Percentiles rank a stretch among this genome's conserved stretches.
Conservation (phyloP, 64 coral and sea anemone species). For the Hydrozoanthus tunicans region DNA sequence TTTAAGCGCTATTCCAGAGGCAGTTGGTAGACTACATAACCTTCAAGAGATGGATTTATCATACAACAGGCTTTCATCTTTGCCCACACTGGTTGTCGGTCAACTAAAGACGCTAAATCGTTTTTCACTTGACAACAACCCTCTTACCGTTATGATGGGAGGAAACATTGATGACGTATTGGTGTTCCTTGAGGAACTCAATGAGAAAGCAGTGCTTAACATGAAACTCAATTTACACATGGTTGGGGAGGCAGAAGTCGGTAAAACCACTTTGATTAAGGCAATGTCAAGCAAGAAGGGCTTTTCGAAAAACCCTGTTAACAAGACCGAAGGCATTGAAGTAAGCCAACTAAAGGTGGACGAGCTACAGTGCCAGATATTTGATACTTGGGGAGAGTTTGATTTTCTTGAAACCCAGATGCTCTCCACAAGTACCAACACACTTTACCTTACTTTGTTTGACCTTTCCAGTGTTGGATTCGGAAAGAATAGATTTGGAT, state of each 20-base stretch:
- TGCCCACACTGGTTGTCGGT: background rate
- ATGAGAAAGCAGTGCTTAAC: background rate
- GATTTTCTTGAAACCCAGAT: background rate
- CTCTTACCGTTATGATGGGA: background rate
- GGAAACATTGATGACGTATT: background rate
- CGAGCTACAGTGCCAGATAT: constrained; percentile 3
- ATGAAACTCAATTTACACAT: background rate
- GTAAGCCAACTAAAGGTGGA: background rate
- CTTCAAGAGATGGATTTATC: background rate
- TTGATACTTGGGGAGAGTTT: constrained; percentile 1
- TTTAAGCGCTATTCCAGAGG: background rate
- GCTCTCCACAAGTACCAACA: background rate
- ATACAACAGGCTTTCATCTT: background rate
- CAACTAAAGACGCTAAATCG: background rate
- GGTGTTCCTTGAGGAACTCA: background rate
- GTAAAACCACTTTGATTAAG: background rate
- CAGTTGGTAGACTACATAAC: background rate
- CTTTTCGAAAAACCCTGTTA: background rate
- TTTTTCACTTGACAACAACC: constrained; percentile 5
- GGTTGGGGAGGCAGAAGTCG: constrained; percentile 1
- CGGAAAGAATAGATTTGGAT: constrained; percentile 1
- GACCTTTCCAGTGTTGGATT: background rate
- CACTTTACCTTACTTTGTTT: background rate
- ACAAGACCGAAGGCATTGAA: background rate
- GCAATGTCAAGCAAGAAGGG: background rate